Evolutionary conservation across 2,113 vertebrate species (phyloP), one percentile per base, ranked within the genome.

Genomic region (Campylomormyrus tamandua): DNA sequence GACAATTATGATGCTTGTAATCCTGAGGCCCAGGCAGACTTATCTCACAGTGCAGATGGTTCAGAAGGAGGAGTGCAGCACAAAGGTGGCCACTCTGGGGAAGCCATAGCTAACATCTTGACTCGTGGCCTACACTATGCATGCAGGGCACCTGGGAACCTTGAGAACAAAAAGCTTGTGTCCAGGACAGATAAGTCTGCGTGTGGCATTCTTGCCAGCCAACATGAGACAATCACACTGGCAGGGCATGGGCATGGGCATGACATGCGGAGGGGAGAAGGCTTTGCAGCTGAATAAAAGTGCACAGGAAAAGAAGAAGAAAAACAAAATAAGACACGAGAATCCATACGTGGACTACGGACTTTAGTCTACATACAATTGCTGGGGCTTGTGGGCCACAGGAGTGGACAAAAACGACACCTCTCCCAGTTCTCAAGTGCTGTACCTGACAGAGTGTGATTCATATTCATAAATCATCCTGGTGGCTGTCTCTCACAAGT

Each of bases 401-500:
- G 70, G 19, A 77, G 39, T 24, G 50, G 35, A 35, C 77, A n/a
- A 31, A 89, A 84, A 84, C 1, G 2, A 66, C 42, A 4, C 21
- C 13, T 50, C 24, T 42, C 27, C 17, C 5, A 19, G 5, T 58
- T 87, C 84, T 87, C 49, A 31, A 35, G 46, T 31, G 17, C n/a
- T 48, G 45, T 4, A n/a, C 48, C 39, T 49, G 17, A 87, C 42
- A 87, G 89, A 92, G 90, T 89, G 21, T 87, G 74, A 80, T 89
- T 74, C 89, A 86, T 93, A 89, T 94, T 92, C 92, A 94, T 95
- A 93, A 94, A 94, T 95, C 94, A 93, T 90, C 92, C 92, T 89
- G 83, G 45, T 3, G 45, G 6, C 89, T 46, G 7, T 19, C 15
- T 8, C 35, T 2, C 74, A 74, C 66, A 77, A 84, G 83, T 48